Evolutionary conservation across 2,888 invertebrate species (phyloP).

Genomic region (Encarsia formosa): DNA sequence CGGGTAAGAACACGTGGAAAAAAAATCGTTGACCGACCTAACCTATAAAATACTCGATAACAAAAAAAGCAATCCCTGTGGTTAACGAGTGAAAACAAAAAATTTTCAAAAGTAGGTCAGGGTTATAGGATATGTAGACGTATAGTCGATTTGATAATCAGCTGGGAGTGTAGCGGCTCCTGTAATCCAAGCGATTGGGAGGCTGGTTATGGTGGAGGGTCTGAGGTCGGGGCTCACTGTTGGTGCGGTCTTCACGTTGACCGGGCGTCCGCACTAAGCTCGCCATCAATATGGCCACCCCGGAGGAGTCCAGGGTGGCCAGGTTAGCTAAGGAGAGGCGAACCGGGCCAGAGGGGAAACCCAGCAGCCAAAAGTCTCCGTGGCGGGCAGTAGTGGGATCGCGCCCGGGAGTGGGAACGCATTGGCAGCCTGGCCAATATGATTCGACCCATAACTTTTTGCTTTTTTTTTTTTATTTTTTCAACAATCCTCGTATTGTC

Average conservation of each 20-base stretch:
- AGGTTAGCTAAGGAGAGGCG: conserved; percentile 97
- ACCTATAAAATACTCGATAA: too few relatives aligned
- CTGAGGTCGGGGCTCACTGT: conserved; percentile 82
- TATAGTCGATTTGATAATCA: conserved; percentile 7
- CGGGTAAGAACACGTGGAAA: too few relatives aligned
- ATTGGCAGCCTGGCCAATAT: conserved; percentile 80
- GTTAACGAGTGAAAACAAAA: too few relatives aligned
- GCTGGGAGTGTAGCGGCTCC: conserved; percentile 96
- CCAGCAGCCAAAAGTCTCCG: conserved; percentile 99
- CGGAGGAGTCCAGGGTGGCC: conserved; percentile 77
- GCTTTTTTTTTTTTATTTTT: conserved; percentile 37
- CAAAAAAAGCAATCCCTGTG: too few relatives aligned
- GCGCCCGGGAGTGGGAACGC: conserved; percentile 92
- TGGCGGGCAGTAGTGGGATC: conserved; percentile 98
- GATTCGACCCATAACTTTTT: conserved; percentile 69
- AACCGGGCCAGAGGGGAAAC: conserved; percentile 98
- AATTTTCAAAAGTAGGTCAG: too few relatives aligned
- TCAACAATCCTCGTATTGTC: conserved; percentile 7
- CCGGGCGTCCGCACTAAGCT: conserved; percentile 95
- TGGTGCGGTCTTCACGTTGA: conserved; percentile 70
- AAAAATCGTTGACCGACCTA: too few relatives aligned
- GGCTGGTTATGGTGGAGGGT: conserved; percentile 86
- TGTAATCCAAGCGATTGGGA: conserved; percentile 98
- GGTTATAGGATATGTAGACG: neutral
- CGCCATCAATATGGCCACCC: conserved; percentile 92